Base-by-base conservation (phyloP, 2,113 vertebrate genomes). In the Conger conger region DNA sequence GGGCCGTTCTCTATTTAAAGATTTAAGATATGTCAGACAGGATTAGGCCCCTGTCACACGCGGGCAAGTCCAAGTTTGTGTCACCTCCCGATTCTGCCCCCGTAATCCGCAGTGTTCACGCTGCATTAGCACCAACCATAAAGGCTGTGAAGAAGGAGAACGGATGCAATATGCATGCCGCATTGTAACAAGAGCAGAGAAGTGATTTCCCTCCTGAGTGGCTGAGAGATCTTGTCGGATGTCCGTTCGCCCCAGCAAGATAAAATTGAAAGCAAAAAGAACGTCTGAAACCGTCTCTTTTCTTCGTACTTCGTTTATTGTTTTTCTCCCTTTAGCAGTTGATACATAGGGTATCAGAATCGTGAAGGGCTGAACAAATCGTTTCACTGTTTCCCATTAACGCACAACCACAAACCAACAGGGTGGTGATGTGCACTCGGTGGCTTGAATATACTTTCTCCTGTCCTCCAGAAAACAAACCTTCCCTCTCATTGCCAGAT, bases 1-100 rank as follows among this genome's bases (percentile, higher is more conserved):
- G 5, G 20, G 23, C 18, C 57, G 18, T 27, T 8, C 20, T 27
- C 57, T 3, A 63, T 63, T 63, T 63, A 84, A 80, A 38, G 50
- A 63, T 80, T 80, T 63, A 85, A 85, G 78, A 77, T 77, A n/a
- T 54, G 40, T 45, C 45, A 42, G 73, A 50, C 37, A n/a, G 23
- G 36, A 82, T 40, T 40, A 68, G 23, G 57, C 36, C 57, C 33
- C 36, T 18, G 57, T 36, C 33, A 7, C 1, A 1, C 50, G 53
- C 8, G 33, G 54, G 81, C 81, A 63, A 37, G 33, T 27, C 81
- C 54, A 33, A 38, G 81, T 68, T 82, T 27, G 63, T 63, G 81
- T 40, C 57, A 27, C 57, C 81, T 68, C 15, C 81, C 57, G 57
- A 57, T 68, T 35, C 81, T 68, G 36, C 36, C 53, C 57, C 36